Conservation (phyloP, 2,888 invertebrate genomes). For the Mermis nigrescens region DNA sequence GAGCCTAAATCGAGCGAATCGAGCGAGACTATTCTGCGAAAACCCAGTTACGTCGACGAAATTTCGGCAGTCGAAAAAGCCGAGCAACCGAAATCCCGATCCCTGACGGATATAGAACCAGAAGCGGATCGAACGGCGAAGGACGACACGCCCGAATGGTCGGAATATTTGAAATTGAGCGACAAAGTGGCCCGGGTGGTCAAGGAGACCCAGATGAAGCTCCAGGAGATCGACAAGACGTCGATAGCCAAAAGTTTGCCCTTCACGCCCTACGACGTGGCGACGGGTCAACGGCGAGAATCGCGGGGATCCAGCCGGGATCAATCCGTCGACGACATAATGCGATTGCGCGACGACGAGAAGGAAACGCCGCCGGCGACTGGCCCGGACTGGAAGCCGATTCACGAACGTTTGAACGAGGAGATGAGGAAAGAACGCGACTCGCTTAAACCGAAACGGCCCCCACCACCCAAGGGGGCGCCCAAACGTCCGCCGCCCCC, state of each 20-base stretch:
- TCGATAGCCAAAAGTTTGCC: constrained; percentile 3
- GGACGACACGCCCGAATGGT: neutral
- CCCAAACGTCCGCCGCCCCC: constrained; percentile 4
- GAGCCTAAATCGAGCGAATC: no score
- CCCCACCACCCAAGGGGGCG: constrained; percentile 11
- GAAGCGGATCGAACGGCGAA: no score
- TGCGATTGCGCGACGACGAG: neutral
- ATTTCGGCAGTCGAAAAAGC: neutral
- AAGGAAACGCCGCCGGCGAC: neutral
- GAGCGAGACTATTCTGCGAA: no score
- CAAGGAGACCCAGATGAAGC: constrained; percentile 12
- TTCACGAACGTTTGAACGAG: constrained; percentile 8
- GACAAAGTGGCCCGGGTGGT: constrained; percentile 8
- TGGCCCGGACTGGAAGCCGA: constrained; percentile 10
- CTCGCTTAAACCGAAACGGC: constrained; percentile 8
- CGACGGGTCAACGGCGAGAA: neutral
- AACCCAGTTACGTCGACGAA: no score
- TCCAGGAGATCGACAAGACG: constrained; percentile 11
- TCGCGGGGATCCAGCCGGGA: no score
- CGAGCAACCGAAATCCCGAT: neutral
- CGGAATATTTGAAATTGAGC: constrained; percentile 5
- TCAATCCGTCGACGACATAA: neutral
- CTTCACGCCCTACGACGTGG: neutral
- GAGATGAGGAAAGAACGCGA: constrained; percentile 12
- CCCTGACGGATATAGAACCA: no score